Conservation (phyloP, 2,888 invertebrate species). For the Drosophila siamana region DNA sequence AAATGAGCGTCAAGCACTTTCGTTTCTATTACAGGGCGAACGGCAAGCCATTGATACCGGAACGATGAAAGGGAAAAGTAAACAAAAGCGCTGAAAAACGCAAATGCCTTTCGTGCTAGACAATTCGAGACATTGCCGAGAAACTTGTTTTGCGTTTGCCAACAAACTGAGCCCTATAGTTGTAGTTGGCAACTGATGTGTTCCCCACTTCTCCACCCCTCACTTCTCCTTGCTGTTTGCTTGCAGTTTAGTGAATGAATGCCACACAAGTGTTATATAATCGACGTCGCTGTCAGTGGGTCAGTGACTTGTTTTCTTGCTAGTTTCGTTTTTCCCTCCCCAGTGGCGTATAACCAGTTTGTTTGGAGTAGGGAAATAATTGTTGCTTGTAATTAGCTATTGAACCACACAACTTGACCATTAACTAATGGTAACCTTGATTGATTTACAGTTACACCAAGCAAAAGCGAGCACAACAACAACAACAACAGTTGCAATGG, state of each 20-base stretch:
- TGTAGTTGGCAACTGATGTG: conserved; percentile 1
- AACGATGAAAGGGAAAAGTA: conserved; percentile 8
- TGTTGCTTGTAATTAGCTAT: conserved; percentile 44
- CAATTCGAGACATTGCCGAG: conserved; percentile 50
- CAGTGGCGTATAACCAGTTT: conserved; percentile 40
- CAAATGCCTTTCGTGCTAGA: conserved; percentile 32
- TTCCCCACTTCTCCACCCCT: too few relatives aligned
- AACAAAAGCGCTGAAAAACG: conserved; percentile 26
- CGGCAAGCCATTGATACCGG: conserved; percentile 1
- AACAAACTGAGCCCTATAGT: conserved; percentile 36
- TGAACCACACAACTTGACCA: conserved; percentile 71
- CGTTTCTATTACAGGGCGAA: conserved; percentile 15
- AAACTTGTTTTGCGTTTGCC: conserved; percentile 48
- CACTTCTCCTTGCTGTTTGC: too few relatives aligned
- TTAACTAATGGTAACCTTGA: conserved; percentile 55
- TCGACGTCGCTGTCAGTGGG: conserved; percentile 70
- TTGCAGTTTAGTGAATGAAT: conserved; percentile 65
- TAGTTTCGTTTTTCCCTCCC: conserved; percentile 8
- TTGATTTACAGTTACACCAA: conserved; percentile 37
- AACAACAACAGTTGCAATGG: conserved; percentile 30
- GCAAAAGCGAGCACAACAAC: conserved; percentile 22
- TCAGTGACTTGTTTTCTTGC: conserved; percentile 61
- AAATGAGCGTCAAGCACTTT: conserved; percentile 1
- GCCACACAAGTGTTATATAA: conserved; percentile 63
- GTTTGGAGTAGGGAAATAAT: background rate